Evolutionary conservation across 2,113 vertebrate genomes (phyloP).

Genomic region (Coryphaenoides rupestris): DNA sequence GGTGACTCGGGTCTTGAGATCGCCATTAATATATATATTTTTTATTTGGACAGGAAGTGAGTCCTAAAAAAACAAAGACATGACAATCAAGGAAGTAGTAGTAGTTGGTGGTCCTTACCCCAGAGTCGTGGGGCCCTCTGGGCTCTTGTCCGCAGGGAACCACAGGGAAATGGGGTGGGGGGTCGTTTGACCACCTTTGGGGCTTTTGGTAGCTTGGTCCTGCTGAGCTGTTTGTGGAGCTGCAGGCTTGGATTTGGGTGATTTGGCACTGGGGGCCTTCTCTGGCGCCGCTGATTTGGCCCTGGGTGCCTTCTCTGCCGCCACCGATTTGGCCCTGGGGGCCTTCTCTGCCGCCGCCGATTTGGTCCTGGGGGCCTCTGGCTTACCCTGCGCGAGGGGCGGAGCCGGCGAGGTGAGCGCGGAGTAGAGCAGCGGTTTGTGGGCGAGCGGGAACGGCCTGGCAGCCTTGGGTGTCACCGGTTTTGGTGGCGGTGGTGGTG

Average conservation of each 20-base stretch:
- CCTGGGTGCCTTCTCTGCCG: too few relatives aligned
- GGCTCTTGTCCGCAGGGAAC: slow-evolving; percentile 14
- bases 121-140: not conserved
- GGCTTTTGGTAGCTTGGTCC: not conserved
- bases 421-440: slow-evolving; percentile 29
- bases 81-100: too few relatives aligned
- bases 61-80: too few relatives aligned
- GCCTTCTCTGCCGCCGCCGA: too few relatives aligned
- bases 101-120: slow-evolving; percentile 36
- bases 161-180: not conserved
- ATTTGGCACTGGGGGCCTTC: too few relatives aligned
- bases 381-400: slow-evolving; percentile 48
- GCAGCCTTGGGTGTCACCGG: slow-evolving; percentile 28
- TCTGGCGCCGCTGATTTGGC: too few relatives aligned
- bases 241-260: not conserved
- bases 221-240: not conserved
- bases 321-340: too few relatives aligned
- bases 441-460: slow-evolving; percentile 59
- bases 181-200: not conserved
- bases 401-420: slow-evolving; percentile 51
- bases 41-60: too few relatives aligned
- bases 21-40: too few relatives aligned
- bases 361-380: not conserved
- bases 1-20: too few relatives aligned
- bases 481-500: slow-evolving; percentile 11